phyloP scores from a whole-genome alignment of 2,888 invertebrate genomes.

The Cerceris rybyensis region DNA sequence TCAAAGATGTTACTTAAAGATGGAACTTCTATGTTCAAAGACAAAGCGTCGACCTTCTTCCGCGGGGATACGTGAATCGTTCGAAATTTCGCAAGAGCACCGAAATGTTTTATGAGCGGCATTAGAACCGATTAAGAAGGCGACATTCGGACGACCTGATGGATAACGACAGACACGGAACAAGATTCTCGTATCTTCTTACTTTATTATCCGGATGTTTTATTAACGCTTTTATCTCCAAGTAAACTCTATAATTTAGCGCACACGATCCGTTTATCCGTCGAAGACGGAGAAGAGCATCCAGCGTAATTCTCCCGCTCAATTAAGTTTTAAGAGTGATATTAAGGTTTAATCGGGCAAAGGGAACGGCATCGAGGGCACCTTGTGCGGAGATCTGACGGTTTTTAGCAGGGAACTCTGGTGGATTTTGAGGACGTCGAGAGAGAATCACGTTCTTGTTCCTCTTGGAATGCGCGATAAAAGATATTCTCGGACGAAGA shows the following conservation, averaged over 20 bases:
- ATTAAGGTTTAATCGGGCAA: constrained; percentile 12
- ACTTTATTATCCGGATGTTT: neutral
- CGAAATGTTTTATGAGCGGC: no score
- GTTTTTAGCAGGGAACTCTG: neutral
- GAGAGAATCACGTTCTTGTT: no score
- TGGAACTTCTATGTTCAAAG: no score
- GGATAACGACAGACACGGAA: neutral
- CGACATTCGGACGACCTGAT: no score
- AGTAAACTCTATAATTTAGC: neutral
- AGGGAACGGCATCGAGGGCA: constrained; percentile 2
- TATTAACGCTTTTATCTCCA: neutral
- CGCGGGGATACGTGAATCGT: no score
- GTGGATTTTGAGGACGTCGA: neutral
- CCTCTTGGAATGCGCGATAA: no score
- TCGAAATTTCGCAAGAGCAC: no score
- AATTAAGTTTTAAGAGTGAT: constrained; percentile 3
- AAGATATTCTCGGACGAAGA: no score
- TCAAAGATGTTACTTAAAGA: no score
- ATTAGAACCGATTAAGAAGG: no score
- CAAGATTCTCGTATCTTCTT: neutral
- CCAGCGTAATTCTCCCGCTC: neutral
- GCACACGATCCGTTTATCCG: neutral
- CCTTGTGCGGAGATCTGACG: constrained; percentile 1
- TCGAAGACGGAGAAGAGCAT: neutral
- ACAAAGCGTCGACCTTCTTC: no score